phyloP scores from a whole-genome alignment of 2,888 invertebrate genomes.

The Dermolepida albohirtum region DNA sequence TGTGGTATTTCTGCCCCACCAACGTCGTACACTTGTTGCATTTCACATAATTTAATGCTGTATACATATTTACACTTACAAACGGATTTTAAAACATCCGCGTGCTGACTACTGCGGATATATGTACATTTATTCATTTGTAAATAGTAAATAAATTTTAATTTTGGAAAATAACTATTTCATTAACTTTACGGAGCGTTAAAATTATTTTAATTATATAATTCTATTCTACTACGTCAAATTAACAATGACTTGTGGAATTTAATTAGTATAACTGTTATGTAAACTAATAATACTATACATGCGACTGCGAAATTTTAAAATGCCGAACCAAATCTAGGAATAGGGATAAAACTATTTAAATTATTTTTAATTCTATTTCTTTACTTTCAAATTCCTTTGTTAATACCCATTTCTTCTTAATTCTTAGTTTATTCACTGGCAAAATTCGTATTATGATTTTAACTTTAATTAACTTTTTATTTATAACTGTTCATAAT shows the following conservation, averaged over 20 bases:
- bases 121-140: not conserved
- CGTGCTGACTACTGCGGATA: not conserved
- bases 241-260: not conserved
- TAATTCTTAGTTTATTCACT: too few relatives aligned
- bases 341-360: too few relatives aligned
- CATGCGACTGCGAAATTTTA: too few relatives aligned
- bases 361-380: too few relatives aligned
- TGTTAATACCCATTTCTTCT: too few relatives aligned
- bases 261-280: too few relatives aligned
- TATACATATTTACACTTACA: not conserved
- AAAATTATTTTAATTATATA: slow-evolving; percentile 4
- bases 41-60: slow-evolving; percentile 16
- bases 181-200: not conserved
- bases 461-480: too few relatives aligned
- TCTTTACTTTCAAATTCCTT: too few relatives aligned
- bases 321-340: too few relatives aligned
- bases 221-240: slow-evolving; percentile 1
- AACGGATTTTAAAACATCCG: slow-evolving; percentile 3
- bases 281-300: too few relatives aligned
- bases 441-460: too few relatives aligned
- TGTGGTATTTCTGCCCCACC: slow-evolving; percentile 45
- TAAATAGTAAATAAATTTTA: not conserved
- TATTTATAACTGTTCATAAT: too few relatives aligned
- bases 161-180: not conserved
- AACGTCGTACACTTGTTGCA: slow-evolving; percentile 37